Evolutionary conservation across 2,888 invertebrate genomes (phyloP), one percentile per base, ranked within the genome.

Genomic region (Ophion obscuratus): DNA sequence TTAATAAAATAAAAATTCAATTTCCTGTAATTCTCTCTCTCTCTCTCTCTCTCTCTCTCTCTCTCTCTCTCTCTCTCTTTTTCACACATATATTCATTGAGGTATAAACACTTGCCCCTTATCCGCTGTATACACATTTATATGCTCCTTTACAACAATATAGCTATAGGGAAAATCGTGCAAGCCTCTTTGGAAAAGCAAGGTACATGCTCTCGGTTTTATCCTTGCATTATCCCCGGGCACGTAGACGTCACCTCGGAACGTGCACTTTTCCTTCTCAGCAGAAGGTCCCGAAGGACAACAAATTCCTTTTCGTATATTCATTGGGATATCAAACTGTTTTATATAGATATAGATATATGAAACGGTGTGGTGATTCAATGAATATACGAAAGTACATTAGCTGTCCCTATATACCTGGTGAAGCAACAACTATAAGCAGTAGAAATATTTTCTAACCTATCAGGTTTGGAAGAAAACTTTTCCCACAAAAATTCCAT

Each of bases 281-380:
- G 27, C 31, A 17, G 9, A 40, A 73, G 61, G 77, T 79, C 81
- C 84, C 73, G 76, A 78, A 71, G 73, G 76, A 88, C 85, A 86
- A 73, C 85, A 87, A 87, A 85, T 88, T 85, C 47, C 73, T 61
- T 68, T 81, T 88, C 86, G 83, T 88, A 83, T 88, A 88, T 87
- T 88, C 88, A 87, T 85, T 66, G 59, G 47, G 64, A 61, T 57
- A 83, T 64, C 70, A 44, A 40, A 67, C 36, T 24, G 36, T 14
- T 59, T n/a, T 64, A 10, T 24, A n/a, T 40, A 61, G n/a, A 59
- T 20, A 83, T 78, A 83, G 79, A 61, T 53, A 75, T 70, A 44
- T 74, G 24, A 24, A 31, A 14, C 70, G 47, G 36, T 36, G 11
- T 31, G 17, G 17, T 53, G 17, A 53, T 53, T 5, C 53, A 5